Conservation (phyloP, 2,113 vertebrate species). For the Pyrgilauda ruficollis region DNA sequence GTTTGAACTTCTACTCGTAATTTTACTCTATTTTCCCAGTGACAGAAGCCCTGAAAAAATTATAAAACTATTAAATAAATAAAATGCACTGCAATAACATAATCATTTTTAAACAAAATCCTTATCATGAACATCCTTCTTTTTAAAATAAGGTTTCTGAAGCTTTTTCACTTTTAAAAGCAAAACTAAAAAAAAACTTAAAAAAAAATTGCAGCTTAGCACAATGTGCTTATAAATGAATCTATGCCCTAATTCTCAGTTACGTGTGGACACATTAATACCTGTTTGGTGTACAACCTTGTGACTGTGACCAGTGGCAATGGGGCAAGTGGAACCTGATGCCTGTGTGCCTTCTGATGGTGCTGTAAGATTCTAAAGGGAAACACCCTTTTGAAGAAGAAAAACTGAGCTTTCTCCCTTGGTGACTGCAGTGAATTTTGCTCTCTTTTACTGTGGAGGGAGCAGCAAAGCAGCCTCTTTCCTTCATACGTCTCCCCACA, state of each 20-base stretch:
- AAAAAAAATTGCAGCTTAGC: background rate
- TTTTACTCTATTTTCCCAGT: background rate
- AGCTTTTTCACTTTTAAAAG: background rate
- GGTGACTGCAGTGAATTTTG: background rate
- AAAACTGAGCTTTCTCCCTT: background rate
- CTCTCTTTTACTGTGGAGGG: background rate
- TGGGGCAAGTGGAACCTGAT: background rate
- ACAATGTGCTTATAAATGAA: background rate
- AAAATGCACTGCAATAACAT: background rate
- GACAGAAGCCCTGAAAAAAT: background rate
- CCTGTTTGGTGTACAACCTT: background rate
- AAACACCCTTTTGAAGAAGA: background rate
- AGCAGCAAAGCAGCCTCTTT: background rate
- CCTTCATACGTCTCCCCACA: accelerated
- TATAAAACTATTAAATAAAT: background rate
- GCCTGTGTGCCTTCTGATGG: background rate
- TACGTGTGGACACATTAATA: background rate
- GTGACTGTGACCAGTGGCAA: background rate
- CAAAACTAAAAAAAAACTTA: too few relatives aligned
- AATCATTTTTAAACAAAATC: background rate
- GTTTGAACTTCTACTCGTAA: background rate
- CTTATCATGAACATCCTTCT: background rate
- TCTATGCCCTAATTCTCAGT: background rate
- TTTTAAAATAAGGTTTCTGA: background rate
- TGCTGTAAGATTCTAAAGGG: background rate